Evolutionary conservation across 2,888 invertebrate genomes (phyloP).

Genomic region (Scaptodrosophila latifasciaeformis): DNA sequence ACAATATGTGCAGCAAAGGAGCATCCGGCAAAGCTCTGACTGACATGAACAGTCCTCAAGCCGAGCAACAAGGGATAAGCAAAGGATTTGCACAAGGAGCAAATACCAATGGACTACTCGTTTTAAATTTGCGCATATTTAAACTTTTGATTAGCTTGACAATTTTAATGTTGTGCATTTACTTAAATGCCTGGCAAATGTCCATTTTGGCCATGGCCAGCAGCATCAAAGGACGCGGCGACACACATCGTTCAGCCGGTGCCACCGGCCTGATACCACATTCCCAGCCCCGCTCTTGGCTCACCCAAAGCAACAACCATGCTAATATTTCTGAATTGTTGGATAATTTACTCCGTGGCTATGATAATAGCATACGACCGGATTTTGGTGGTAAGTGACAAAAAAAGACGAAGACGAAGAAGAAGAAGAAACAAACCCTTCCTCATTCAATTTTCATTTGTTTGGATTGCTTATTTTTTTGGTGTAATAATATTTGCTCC

Average conservation of each 20-base stretch:
- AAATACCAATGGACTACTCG: conserved; percentile 37
- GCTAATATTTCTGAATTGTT: conserved; percentile 84
- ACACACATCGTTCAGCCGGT: conserved; percentile 41
- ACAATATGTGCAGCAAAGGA: conserved; percentile 48
- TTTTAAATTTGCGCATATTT: conserved; percentile 62
- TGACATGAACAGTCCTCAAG: conserved; percentile 40
- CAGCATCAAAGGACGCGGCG: conserved; percentile 65
- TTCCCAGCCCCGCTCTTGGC: conserved; percentile 54
- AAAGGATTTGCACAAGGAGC: conserved; percentile 1
- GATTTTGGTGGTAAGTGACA: conserved; percentile 82
- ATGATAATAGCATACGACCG: conserved; percentile 87
- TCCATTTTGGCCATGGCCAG: conserved; percentile 54
- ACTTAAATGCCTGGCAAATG: conserved; percentile 56
- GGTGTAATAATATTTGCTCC: background rate
- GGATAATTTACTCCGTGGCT: conserved; percentile 84
- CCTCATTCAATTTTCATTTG: conserved; percentile 22
- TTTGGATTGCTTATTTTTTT: conserved; percentile 41
- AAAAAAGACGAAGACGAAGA: background rate
- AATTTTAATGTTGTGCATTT: conserved; percentile 58
- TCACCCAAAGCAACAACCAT: conserved; percentile 81
- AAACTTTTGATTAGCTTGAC: conserved; percentile 70
- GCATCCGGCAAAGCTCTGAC: conserved; percentile 40
- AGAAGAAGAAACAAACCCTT: too few relatives aligned
- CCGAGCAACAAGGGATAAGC: conserved; percentile 31
- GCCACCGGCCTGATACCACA: conserved; percentile 25